These are phyloP conservation scores for Trissoscelio sp. DNA, from an alignment of 2,888 invertebrate genomes.

Conservation along the genomic window DNA sequence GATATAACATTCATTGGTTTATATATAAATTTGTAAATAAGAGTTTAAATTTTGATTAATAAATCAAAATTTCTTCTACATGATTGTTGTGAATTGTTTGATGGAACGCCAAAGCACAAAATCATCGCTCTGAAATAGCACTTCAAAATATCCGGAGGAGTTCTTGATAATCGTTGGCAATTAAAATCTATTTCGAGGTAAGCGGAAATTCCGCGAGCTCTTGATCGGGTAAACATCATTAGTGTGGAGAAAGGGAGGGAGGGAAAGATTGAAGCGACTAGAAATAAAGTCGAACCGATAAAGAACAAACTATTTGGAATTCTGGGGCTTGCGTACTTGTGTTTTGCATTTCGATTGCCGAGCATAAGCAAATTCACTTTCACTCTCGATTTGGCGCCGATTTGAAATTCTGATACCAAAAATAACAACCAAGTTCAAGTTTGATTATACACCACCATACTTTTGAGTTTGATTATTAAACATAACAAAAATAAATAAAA, in stretches of 20 bases:
- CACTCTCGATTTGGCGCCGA: slow-evolving; percentile 23
- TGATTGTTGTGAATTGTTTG: too few relatives aligned
- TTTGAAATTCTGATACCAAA: slow-evolving; percentile 6
- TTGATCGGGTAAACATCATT: slow-evolving; percentile 37
- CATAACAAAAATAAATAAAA: too few relatives aligned
- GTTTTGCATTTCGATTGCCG: slow-evolving; percentile 39
- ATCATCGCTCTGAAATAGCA: slow-evolving; percentile 12
- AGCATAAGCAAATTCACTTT: slow-evolving; percentile 18
- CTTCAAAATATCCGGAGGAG: slow-evolving; percentile 45
- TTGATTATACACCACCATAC: neutral
- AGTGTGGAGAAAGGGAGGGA: neutral
- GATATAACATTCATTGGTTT: too few relatives aligned
- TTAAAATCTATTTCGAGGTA: slow-evolving; percentile 54
- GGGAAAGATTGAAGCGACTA: neutral
- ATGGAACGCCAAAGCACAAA: slow-evolving; percentile 8
- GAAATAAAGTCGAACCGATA: slow-evolving; percentile 29
- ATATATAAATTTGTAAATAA: too few relatives aligned
- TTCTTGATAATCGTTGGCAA: slow-evolving; percentile 49
- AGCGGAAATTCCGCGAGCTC: slow-evolving; percentile 51
- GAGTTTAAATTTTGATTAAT: too few relatives aligned
- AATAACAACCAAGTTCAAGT: slow-evolving; percentile 27
- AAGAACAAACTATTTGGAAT: slow-evolving; percentile 40
- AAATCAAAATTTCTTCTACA: too few relatives aligned
- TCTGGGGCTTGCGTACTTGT: slow-evolving; percentile 1
- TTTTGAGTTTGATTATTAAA: neutral